These are phyloP conservation scores for Thera obeliscata DNA, from an alignment of 2,888 invertebrate genomes.

Conservation along the genomic window DNA sequence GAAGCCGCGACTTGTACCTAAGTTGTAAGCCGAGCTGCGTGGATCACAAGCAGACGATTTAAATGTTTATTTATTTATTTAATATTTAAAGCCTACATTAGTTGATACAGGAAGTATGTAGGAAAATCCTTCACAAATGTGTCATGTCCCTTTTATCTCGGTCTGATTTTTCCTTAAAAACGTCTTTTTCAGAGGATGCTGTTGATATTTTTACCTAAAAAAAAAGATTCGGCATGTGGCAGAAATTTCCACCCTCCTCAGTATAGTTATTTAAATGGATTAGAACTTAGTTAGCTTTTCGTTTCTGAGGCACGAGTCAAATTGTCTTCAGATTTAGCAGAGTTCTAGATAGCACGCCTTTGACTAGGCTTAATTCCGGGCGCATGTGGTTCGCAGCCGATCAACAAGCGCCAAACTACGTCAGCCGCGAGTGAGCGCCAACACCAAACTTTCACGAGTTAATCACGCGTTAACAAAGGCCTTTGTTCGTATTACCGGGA, in stretches of 20 bases:
- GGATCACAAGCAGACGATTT: slow-evolving; percentile 12
- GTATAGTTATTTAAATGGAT: no score
- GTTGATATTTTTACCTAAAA: not conserved
- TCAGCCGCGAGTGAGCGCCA: slow-evolving; percentile 7
- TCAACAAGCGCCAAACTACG: slow-evolving; percentile 1
- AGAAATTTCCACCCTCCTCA: not conserved
- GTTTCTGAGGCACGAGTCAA: not conserved
- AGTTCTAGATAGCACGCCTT: not conserved
- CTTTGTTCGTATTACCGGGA: slow-evolving; percentile 24
- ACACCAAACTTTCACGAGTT: slow-evolving; percentile 26
- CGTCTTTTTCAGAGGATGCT: not conserved
- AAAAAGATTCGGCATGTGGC: not conserved
- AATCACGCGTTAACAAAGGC: slow-evolving; percentile 38
- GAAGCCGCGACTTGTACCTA: slow-evolving; percentile 8
- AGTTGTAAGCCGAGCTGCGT: not conserved
- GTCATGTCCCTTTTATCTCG: not conserved
- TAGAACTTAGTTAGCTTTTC: no score
- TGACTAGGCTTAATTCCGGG: not conserved
- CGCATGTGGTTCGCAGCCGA: not conserved
- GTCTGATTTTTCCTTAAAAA: not conserved
- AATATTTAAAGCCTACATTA: no score
- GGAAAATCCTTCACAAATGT: no score
- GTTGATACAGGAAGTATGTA: no score
- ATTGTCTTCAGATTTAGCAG: not conserved
- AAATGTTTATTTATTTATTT: no score